Conservation (phyloP, 1,140 invertebrate genomes). For the Zaprionus capensis region DNA sequence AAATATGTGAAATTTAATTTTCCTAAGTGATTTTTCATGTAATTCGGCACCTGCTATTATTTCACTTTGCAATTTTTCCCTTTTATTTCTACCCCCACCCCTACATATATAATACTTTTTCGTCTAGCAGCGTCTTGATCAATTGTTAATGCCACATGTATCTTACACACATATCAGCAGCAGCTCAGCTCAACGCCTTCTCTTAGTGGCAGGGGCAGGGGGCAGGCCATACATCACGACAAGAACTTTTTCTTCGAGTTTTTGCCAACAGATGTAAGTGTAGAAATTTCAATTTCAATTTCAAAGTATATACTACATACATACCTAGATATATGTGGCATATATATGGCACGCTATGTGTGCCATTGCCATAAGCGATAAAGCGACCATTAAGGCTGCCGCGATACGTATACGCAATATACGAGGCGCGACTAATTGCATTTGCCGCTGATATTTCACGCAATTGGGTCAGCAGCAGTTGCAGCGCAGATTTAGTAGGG, state of each 20-base stretch:
- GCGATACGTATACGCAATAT: too few species aligned
- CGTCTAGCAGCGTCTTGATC: slow-evolving; percentile 62
- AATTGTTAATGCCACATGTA: slow-evolving; percentile 80
- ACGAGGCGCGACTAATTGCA: slow-evolving; percentile 64
- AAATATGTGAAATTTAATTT: slow-evolving; percentile 83
- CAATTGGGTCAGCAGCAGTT: slow-evolving; percentile 61
- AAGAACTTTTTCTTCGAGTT: slow-evolving; percentile 64
- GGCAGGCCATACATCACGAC: slow-evolving; percentile 68
- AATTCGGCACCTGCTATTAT: slow-evolving; percentile 83
- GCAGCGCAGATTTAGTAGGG: slow-evolving; percentile 36
- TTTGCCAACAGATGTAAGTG: slow-evolving; percentile 32
- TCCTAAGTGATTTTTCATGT: slow-evolving; percentile 83
- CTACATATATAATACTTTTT: slow-evolving; percentile 68
- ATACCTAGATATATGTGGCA: slow-evolving; percentile 28
- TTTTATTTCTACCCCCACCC: slow-evolving; percentile 29
- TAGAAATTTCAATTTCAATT: slow-evolving; percentile 37
- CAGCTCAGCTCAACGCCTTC: slow-evolving; percentile 54
- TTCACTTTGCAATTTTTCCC: slow-evolving; percentile 71
- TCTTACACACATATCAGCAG: slow-evolving; percentile 48
- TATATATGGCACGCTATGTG: neutral
- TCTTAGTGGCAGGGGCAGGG: slow-evolving; percentile 58
- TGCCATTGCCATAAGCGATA: slow-evolving; percentile 28
- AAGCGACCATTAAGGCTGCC: neutral
- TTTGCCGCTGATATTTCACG: slow-evolving; percentile 65
- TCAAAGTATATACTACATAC: slow-evolving; percentile 13